These are phyloP conservation scores for Sebastes baramenuke DNA, from an alignment of 2,797 vertebrate species.

Conservation along the genomic window DNA sequence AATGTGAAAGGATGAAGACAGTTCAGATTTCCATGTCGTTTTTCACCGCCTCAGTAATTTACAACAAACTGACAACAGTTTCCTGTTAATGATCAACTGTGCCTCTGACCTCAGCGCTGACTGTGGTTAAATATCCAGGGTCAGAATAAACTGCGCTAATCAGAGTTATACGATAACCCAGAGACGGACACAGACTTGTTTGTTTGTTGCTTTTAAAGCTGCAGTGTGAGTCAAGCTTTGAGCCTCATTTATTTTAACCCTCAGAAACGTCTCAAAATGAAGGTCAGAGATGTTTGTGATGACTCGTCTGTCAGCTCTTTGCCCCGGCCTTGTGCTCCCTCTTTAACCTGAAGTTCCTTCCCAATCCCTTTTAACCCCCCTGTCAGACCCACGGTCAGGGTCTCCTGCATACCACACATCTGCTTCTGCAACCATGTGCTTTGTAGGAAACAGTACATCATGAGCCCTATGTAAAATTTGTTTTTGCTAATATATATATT, in stretches of 20 bases:
- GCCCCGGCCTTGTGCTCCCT: neutral
- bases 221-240: neutral
- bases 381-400: neutral
- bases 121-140: constrained; percentile 40
- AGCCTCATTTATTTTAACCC: neutral
- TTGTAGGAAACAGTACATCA: neutral
- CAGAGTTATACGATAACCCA: constrained; percentile 1
- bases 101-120: constrained; percentile 9
- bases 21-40: constrained; percentile 4
- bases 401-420: neutral
- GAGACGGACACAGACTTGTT: neutral
- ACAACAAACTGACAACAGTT: constrained; percentile 21
- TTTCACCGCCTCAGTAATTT: constrained; percentile 17
- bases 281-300: constrained; percentile 10
- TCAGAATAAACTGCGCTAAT: constrained; percentile 12
- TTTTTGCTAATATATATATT: neutral
- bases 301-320: neutral
- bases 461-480: neutral
- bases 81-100: constrained; percentile 55
- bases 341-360: constrained; percentile 3
- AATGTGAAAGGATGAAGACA: neutral
- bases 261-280: neutral
- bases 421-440: neutral
- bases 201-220: constrained; percentile 22
- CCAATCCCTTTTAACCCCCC: neutral